These are phyloP conservation scores for Globodera rostochiensis DNA, from an alignment of 1,140 invertebrate genomes.

Conservation along the genomic window DNA sequence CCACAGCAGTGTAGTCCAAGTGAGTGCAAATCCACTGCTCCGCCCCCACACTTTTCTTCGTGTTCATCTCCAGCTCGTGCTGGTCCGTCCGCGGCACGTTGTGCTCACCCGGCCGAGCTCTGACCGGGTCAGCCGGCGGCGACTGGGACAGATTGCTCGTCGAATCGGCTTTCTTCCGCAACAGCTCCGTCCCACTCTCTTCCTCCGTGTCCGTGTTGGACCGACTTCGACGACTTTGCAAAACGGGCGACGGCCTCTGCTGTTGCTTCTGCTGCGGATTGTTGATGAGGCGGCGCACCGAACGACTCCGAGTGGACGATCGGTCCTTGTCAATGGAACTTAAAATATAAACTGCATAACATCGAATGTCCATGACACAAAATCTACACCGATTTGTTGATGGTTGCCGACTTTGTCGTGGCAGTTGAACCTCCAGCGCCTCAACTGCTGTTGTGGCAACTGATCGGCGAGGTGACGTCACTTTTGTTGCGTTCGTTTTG, in stretches of 20 bases:
- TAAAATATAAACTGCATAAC: too few species aligned
- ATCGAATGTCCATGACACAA: too few species aligned
- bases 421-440: too few species aligned
- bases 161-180: slow-evolving; percentile 16
- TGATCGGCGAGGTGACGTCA: too few species aligned
- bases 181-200: background rate
- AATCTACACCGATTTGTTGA: too few species aligned
- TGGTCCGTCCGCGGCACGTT: background rate
- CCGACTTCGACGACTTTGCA: background rate
- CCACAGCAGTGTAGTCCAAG: slow-evolving; percentile 4
- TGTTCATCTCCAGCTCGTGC: background rate
- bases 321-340: too few species aligned
- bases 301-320: too few species aligned
- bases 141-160: background rate
- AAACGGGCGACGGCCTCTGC: too few species aligned
- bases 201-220: background rate
- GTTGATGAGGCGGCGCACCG: too few species aligned
- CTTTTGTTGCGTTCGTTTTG: slow-evolving; percentile 9
- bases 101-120: background rate
- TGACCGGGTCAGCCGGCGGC: slow-evolving; percentile 1
- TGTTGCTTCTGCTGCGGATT: too few species aligned
- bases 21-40: slow-evolving; percentile 21
- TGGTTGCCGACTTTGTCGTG: too few species aligned
- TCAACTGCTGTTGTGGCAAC: too few species aligned
- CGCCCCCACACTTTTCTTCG: background rate